Base-by-base conservation (phyloP, 2,113 vertebrate genomes). In the Brienomyrus brachyistius region DNA sequence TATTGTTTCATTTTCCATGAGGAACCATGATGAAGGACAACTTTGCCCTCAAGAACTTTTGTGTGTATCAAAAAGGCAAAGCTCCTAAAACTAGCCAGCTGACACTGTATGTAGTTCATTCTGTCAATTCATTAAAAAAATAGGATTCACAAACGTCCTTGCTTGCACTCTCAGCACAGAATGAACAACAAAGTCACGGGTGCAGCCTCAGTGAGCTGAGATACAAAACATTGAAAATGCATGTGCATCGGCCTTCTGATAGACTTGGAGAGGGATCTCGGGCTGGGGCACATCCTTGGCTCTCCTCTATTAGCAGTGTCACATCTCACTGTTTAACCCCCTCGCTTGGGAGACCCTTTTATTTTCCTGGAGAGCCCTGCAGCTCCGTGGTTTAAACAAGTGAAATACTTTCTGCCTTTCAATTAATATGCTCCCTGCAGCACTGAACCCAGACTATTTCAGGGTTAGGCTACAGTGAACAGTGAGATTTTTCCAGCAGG, bases 341-440 rank as follows among this genome's bases (percentile, higher is more conserved):
- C 80, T 92, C 92, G 93, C 94, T 94, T 93, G 91, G 92, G 93
- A 94, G 93, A 91, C 91, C 88, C 93, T 94, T 96, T 96, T 95
- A 93, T 95, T 96, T 95, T 94, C 92, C 94, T 93, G 94, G 94
- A 93, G 94, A 95, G 93, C 94, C 94, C 94, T 92, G 82, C 56
- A 92, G 95, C 94, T 93, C 93, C 93, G 93, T 94, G 94, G 94
- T 95, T 96, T 95, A 95, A 95, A 95, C 94, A 96, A 95, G 94
- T 93, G 92, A 92, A 92, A 93, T 94, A 93, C 94, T 94, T 95
- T 94, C 94, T 94, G 94, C 94, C 94, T 96, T 96, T 96, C 94
- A 95, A 96, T 96, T 96, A 96, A 96, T 95, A 93, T 93, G 94
- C 94, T 93, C 94, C 95, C 95, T 91, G 92, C 93, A 95, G 95